These are phyloP conservation scores for Vulpes vulpes DNA, from an alignment of 2,113 vertebrate species.

Conservation along the genomic window DNA sequence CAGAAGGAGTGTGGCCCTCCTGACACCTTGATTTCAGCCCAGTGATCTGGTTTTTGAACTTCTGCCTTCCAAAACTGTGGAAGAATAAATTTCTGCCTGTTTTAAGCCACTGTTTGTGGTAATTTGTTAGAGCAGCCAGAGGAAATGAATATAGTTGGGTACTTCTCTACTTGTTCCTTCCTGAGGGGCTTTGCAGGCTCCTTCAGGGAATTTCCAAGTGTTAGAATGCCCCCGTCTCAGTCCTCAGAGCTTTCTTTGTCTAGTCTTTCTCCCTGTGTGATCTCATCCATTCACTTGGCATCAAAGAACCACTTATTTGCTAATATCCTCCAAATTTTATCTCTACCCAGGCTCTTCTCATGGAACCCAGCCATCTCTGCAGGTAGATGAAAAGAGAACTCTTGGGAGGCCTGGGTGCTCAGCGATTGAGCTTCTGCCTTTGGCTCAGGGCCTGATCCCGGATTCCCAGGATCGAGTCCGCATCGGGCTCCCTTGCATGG, in stretches of 20 bases:
- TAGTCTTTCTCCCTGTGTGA: background rate
- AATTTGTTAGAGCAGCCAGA: background rate
- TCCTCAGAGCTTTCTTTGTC: conserved; percentile 2
- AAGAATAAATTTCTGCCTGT: background rate
- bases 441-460: no score
- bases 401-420: background rate
- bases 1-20: background rate
- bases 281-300: conserved; percentile 8
- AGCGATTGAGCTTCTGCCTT: no score
- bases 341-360: conserved; percentile 4
- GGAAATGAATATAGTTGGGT: background rate
- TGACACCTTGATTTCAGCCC: background rate
- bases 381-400: background rate
- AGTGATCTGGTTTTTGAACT: conserved; percentile 10
- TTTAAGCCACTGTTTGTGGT: background rate
- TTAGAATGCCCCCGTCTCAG: background rate
- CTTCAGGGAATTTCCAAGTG: background rate
- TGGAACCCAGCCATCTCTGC: background rate
- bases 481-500: no score
- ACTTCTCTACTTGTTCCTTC: background rate
- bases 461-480: no score
- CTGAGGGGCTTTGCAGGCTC: background rate
- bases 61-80: background rate
- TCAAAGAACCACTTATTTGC: conserved; percentile 9
- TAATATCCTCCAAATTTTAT: background rate